Evolutionary conservation across 2,113 vertebrate genomes (phyloP).

Genomic region (Crotalus helleri): DNA sequence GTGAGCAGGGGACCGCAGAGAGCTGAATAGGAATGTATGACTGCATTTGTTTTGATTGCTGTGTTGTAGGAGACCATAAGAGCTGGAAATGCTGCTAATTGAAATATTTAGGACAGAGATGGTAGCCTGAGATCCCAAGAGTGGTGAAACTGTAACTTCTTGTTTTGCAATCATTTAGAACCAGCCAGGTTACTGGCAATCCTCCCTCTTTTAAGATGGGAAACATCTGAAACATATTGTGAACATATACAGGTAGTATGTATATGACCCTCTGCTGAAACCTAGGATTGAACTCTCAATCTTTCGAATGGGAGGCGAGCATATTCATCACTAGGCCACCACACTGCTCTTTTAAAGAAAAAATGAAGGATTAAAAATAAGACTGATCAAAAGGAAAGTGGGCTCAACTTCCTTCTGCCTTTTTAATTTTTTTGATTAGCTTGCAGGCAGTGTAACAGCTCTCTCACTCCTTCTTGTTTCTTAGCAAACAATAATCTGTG

Average conservation of each 20-base stretch:
- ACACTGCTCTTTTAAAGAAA: not conserved
- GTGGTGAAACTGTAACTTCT: not conserved
- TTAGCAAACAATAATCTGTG: not conserved
- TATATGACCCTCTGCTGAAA: not conserved
- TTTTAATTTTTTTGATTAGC: not conserved
- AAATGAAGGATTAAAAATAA: not conserved
- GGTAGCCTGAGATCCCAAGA: not conserved
- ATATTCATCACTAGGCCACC: not conserved
- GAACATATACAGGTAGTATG: not conserved
- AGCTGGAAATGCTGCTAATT: not conserved
- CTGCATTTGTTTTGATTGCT: not conserved
- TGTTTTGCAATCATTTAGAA: not conserved
- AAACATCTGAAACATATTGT: not conserved
- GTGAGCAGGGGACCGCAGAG: slow-evolving; percentile 59
- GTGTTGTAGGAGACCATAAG: not conserved
- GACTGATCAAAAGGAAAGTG: not conserved
- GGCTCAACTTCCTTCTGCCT: not conserved
- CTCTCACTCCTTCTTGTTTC: not conserved
- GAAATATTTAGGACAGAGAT: not conserved
- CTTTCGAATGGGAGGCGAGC: not conserved
- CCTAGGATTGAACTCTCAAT: not conserved
- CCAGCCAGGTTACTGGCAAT: not conserved
- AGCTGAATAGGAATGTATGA: slow-evolving; percentile 31
- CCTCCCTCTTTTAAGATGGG: not conserved
- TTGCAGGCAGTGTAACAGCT: not conserved